Base-by-base conservation (phyloP, 1,140 invertebrate genomes). In the Drosophila gunungcola region DNA sequence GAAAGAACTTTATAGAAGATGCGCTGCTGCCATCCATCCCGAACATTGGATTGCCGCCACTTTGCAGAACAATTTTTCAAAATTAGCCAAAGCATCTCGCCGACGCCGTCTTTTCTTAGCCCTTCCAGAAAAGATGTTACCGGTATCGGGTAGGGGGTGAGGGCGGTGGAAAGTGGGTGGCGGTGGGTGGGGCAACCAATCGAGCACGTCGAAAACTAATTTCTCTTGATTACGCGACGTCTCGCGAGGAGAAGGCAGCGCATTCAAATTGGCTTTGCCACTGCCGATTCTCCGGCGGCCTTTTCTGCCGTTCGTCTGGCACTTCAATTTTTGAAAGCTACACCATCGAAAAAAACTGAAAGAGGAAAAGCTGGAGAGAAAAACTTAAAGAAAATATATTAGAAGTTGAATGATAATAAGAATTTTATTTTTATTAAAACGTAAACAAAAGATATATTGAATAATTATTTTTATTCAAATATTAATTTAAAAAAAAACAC, bases 201-300 rank as follows among this genome's bases (percentile, higher is more conserved):
- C 83, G 80, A 74, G 80, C 88, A 91, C 88, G 88, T 91, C 80
- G 79, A 88, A 90, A 90, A 84, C 88, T 90, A 90, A 90, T 90
- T 90, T 90, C 77, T 90, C 88, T 84, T 91, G 88, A 90, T 90
- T 90, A 90, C 67, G 77, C 83, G 70, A 61, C 42, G 39, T 49
- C 48, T 45, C 25, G 43, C 29, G 43, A 38, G 48, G 12, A 39
- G 56, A 16, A 62, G 56, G 76, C 52, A 54, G 61, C 45, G 41
- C 64, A 78, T 67, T 56, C 63, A 83, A 88, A 89, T 83, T 89
- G 76, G 84, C 84, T 89, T 73, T 86, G 73, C 69, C 72, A 70
- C 61, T 38, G 39, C 39, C 29, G 25, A 42, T 43, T 55, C 27
- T 9, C 4, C 29, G 16, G 58, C n/a, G 34, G 48, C 27, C 46